Evolutionary conservation across 2,888 invertebrate genomes (phyloP), one percentile per base, ranked within the genome.

Genomic region (Heliconius hortense): DNA sequence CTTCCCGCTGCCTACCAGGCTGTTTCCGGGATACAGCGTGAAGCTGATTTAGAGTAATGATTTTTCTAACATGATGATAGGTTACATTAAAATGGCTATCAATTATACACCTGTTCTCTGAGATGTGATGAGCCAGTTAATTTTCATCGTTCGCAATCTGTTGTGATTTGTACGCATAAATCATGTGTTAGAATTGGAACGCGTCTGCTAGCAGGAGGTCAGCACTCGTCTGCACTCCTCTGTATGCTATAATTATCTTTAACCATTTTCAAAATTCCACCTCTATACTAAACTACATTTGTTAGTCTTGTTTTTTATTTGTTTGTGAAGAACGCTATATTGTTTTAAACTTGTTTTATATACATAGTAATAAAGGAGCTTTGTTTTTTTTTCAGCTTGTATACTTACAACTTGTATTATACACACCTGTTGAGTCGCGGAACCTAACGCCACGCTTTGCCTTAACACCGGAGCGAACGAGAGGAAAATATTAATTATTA

Each of bases 81-180:
- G 18, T 72, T 64, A 62, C 24, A 43, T 39, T 60, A 60, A 60
- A 60, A 21, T 1, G 56, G 74, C 69, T 60, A 77, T 56, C 56
- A 73, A 74, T 73, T 78, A 74, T 69, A 70, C 76, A 74, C 24
- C 60, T 66, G 68, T 13, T 59, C 59, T 64, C 26, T 64, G 28
- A 26, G 31, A 75, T 81, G 77, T 80, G 81, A 80, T 72, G 76
- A 80, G 79, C 63, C 63, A 73, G 78, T 80, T 78, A 78, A 76
- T 80, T 73, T 82, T 82, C 82, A 82, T 83, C 82, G 84, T 86
- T 85, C 82, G 84, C 82, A 81, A 82, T 83, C 78, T 83, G 84
- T 86, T 86, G 82, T 84, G 84, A 86, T 83, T 85, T 85, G 84
- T 79, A 79, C 83, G 82, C 86, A 88, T 89, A 87, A 89, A 89